Evolutionary conservation across 2,113 vertebrate genomes (phyloP).

Genomic region (Aptenodytes forsteri): DNA sequence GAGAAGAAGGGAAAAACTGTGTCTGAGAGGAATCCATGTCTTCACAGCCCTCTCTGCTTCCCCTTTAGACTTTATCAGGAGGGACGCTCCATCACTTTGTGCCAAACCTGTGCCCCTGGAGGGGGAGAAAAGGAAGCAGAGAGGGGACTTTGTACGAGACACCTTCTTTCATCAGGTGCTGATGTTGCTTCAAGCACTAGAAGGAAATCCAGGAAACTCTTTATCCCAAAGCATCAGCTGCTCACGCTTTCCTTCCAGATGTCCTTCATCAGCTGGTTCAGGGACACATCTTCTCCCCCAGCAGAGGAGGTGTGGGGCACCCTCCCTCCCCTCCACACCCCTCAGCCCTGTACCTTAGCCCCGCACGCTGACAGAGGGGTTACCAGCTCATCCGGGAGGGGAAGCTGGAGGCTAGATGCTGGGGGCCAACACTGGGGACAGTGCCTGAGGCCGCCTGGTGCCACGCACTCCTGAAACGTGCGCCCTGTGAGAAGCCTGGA

Average conservation of each 20-base stretch:
- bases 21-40: background rate
- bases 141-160: background rate
- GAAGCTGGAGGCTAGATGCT: background rate
- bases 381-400: accelerated
- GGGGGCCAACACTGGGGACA: background rate
- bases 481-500: background rate
- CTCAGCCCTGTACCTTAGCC: background rate
- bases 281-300: accelerated
- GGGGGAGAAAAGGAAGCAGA: background rate
- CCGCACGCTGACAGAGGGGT: accelerated
- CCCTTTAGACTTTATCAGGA: background rate
- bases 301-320: background rate
- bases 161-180: background rate
- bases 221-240: background rate
- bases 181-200: background rate
- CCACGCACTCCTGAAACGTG: accelerated
- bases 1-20: background rate
- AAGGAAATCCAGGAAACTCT: background rate
- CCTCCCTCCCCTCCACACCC: accelerated
- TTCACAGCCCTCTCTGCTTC: background rate
- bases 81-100: background rate
- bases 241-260: background rate
- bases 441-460: background rate
- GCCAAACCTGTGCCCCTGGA: background rate
- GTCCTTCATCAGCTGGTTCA: background rate